Evolutionary conservation across 2,888 invertebrate genomes (phyloP).

Genomic region (Blera fallax): DNA sequence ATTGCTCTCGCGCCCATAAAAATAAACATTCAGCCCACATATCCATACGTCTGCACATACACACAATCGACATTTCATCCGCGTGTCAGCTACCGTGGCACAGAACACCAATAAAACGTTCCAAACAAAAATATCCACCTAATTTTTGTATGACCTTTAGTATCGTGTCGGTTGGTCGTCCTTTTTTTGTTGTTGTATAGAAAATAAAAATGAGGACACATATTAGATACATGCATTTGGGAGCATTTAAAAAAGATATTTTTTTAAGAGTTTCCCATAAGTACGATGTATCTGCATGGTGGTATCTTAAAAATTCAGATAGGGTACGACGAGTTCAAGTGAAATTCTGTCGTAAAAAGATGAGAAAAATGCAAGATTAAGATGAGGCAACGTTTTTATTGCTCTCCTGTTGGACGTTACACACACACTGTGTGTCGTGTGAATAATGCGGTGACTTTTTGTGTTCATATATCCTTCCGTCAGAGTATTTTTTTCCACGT

Average conservation of each 20-base stretch:
- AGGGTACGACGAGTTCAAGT: slow-evolving; percentile 13
- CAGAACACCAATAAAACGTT: slow-evolving; percentile 49
- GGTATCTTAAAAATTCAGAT: slow-evolving; percentile 55
- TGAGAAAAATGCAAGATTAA: slow-evolving; percentile 45
- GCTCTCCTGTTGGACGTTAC: slow-evolving; percentile 61
- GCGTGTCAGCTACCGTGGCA: neutral
- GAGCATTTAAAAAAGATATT: slow-evolving; percentile 62
- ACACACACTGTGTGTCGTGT: slow-evolving; percentile 44
- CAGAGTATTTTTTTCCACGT: slow-evolving; percentile 46
- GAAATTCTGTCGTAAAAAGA: slow-evolving; percentile 66
- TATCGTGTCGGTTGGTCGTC: neutral
- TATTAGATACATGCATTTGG: slow-evolving; percentile 55
- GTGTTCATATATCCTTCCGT: slow-evolving; percentile 20
- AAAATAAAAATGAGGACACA: slow-evolving; percentile 46
- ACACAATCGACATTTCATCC: slow-evolving; percentile 20
- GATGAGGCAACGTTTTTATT: slow-evolving; percentile 40
- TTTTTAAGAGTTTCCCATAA: slow-evolving; percentile 36
- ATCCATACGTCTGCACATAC: neutral
- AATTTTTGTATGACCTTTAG: slow-evolving; percentile 53
- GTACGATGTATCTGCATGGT: neutral
- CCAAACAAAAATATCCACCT: slow-evolving; percentile 20
- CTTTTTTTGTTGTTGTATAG: neutral
- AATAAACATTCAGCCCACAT: slow-evolving; percentile 50
- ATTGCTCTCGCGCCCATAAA: slow-evolving; percentile 61
- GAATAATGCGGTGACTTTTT: slow-evolving; percentile 57